These are phyloP conservation scores for Pleuronectes platessa DNA, from an alignment of 2,113 vertebrate genomes.

Conservation along the genomic window DNA sequence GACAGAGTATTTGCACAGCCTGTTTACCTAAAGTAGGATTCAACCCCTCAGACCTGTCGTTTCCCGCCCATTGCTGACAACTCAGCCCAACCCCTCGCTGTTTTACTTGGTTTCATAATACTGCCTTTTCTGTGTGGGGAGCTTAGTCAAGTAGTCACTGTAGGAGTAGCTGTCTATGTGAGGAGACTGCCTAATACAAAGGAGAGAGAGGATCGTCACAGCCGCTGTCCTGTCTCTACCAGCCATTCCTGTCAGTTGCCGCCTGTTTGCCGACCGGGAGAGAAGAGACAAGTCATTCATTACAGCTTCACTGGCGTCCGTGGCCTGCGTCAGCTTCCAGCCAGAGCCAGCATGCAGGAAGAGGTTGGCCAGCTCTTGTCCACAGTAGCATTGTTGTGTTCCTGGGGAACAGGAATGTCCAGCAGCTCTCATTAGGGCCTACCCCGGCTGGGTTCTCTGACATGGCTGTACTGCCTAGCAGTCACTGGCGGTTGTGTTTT, in stretches of 20 bases:
- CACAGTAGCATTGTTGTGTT: slow-evolving; percentile 69
- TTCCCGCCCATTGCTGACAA: slow-evolving; percentile 72
- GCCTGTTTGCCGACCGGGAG: slow-evolving; percentile 24
- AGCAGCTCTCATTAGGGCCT: slow-evolving; percentile 56
- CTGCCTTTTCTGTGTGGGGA: slow-evolving; percentile 32
- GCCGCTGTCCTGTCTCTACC: slow-evolving; percentile 26
- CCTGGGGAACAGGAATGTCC: slow-evolving; percentile 44
- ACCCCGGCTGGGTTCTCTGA: slow-evolving; percentile 20
- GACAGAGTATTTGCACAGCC: neutral
- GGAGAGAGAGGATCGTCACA: slow-evolving; percentile 25
- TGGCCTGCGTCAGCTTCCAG: slow-evolving; percentile 44
- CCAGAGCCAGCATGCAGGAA: slow-evolving; percentile 71
- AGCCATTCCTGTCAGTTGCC: slow-evolving; percentile 32
- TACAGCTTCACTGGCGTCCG: slow-evolving; percentile 37
- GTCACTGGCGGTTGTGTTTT: slow-evolving; percentile 30
- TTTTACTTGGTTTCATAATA: slow-evolving; percentile 64
- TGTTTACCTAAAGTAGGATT: slow-evolving; percentile 28
- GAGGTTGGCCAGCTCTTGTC: slow-evolving; percentile 70
- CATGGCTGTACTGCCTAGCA: slow-evolving; percentile 22
- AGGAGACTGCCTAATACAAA: slow-evolving; percentile 28
- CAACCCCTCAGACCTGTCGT: slow-evolving; percentile 45
- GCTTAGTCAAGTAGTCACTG: slow-evolving; percentile 36
- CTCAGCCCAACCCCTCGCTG: slow-evolving; percentile 64
- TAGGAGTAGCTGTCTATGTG: slow-evolving; percentile 40
- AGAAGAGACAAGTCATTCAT: slow-evolving; percentile 67